phyloP scores from a whole-genome alignment of 2,797 vertebrate genomes.

The Phrynocephalus guinanensis region DNA sequence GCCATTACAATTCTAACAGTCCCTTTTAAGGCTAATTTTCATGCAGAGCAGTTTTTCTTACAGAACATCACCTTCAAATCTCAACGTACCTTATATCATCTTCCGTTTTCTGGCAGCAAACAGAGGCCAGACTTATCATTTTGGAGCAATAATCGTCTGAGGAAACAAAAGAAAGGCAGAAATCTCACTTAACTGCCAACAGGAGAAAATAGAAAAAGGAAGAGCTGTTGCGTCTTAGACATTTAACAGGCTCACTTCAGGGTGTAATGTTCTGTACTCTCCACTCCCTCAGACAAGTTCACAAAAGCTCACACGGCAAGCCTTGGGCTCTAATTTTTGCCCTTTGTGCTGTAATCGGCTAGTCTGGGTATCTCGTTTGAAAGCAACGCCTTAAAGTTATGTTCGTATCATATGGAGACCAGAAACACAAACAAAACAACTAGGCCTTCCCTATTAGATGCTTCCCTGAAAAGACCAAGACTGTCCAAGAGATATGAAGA shows the following conservation, averaged over 20 bases:
- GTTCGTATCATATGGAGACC: neutral
- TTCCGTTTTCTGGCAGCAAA: slow-evolving; percentile 81
- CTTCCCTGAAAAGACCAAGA: neutral
- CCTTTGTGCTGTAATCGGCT: too few species aligned
- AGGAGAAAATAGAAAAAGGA: neutral
- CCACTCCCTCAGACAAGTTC: too few species aligned
- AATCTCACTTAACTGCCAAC: slow-evolving; percentile 40
- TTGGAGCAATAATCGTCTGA: slow-evolving; percentile 82
- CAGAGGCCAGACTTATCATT: slow-evolving; percentile 75
- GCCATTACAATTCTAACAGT: neutral
- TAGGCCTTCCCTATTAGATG: neutral
- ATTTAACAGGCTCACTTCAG: too few species aligned
- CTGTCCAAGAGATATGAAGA: neutral
- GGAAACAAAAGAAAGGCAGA: slow-evolving; percentile 69
- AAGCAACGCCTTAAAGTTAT: neutral
- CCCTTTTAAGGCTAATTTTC: neutral
- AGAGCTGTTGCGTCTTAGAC: too few species aligned
- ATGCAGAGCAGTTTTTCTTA: neutral
- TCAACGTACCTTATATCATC: slow-evolving; percentile 81
- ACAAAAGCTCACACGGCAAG: too few species aligned
- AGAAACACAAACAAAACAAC: neutral
- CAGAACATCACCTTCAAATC: slow-evolving; percentile 29
- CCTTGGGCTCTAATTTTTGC: too few species aligned
- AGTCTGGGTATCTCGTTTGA: too few species aligned
- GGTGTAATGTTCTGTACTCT: too few species aligned